phyloP scores from a whole-genome alignment of 2,888 invertebrate genomes.

The Trachelus stipa region DNA sequence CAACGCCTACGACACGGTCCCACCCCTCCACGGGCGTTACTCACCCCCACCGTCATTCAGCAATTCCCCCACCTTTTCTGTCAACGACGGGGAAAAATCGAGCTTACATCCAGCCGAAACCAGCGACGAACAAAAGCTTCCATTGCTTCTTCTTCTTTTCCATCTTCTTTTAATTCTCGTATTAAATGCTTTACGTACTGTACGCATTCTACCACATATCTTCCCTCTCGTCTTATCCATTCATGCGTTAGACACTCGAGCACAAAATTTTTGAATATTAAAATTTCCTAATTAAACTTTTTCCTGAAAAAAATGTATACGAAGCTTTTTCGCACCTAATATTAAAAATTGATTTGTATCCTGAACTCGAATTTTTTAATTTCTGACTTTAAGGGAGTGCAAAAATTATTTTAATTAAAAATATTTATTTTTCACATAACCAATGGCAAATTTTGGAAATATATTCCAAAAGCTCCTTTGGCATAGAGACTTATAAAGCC shows the following conservation, averaged over 20 bases:
- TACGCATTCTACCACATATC: background rate
- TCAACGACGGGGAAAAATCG: conserved; percentile 23
- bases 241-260: background rate
- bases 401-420: background rate
- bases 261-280: background rate
- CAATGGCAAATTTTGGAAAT: background rate
- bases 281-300: background rate
- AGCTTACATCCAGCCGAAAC: conserved; percentile 17
- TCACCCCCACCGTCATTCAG: conserved; percentile 30
- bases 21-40: conserved; percentile 62
- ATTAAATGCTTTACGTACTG: background rate
- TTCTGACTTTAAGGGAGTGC: background rate
- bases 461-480: background rate
- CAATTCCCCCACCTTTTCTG: conserved; percentile 24
- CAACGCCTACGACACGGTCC: conserved; percentile 49
- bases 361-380: background rate
- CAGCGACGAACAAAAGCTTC: conserved; percentile 1
- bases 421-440: background rate
- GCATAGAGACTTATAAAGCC: background rate
- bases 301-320: background rate
- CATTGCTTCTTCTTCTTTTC: background rate
- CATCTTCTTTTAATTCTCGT: background rate
- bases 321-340: background rate
- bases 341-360: background rate
- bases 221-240: background rate